phyloP scores from a whole-genome alignment of 1,140 invertebrate species.

The Brachionus calyciflorus region DNA sequence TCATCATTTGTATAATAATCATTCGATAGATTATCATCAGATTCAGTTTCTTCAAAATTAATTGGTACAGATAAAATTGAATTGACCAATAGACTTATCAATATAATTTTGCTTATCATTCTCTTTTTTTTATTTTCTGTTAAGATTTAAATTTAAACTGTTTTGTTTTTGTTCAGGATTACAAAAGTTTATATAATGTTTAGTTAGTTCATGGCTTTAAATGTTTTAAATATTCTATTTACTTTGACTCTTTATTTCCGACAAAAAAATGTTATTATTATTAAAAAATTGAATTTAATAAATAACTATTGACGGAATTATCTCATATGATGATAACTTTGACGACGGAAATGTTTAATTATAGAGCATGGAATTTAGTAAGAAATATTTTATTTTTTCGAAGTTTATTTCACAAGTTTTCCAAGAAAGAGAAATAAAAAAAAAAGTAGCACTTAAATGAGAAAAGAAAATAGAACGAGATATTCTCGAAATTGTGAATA shows the following conservation, averaged over 20 bases:
- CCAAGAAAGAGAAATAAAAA: no score
- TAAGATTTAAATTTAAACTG: no score
- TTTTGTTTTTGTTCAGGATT: no score
- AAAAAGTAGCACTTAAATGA: background rate
- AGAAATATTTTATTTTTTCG: background rate
- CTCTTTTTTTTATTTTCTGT: background rate
- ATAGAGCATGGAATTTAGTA: background rate
- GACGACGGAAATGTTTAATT: constrained; percentile 32
- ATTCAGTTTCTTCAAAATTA: background rate
- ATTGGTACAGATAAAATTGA: background rate
- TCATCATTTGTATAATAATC: background rate
- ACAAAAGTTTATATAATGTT: no score
- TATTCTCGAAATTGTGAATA: background rate
- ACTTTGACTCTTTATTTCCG: background rate
- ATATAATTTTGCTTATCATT: background rate
- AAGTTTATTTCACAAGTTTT: background rate
- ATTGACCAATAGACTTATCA: background rate
- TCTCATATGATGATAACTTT: constrained; percentile 18
- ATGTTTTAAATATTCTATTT: no score
- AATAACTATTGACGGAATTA: constrained; percentile 44
- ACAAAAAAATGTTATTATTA: no score
- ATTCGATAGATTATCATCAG: background rate
- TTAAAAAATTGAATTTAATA: constrained; percentile 1
- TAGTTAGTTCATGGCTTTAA: no score
- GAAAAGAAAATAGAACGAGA: constrained; percentile 25